Evolutionary conservation across 2,888 invertebrate species (phyloP), one percentile per base, ranked within the genome.

Genomic region (Melinaea menophilus): DNA sequence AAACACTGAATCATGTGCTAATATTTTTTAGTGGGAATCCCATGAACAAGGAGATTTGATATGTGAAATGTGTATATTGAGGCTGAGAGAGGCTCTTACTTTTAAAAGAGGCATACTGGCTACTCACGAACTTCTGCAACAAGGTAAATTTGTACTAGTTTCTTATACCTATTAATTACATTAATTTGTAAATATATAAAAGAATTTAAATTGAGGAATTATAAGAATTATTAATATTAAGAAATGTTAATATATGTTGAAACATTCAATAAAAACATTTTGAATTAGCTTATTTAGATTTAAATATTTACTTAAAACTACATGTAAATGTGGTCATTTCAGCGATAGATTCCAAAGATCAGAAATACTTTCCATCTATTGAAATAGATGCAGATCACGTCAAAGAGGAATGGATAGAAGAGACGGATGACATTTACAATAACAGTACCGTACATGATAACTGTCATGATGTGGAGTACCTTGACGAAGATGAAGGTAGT

Each of bases 71-170:
- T 86, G 86, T 37, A 70, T 85, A 2, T 33, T 35, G 2, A 70
- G 76, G 5, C 72, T 86, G 2, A 69, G 75, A 2, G 79, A 81
- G 31, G 82, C 86, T 0, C 59, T 61, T 35, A 65, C 61, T 5
- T 85, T 85, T 63, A 82, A 80, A 62, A 74, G 72, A 9, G 72
- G 75, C 2, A 73, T 85, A 12, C 58, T 82, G 12, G 61, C 75
- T 0, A 72, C 77, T 2, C 72, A 75, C 0, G 62, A 72, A 11
- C 46, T 77, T 0, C 7, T 78, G n/a, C 56, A 64, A 11, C 64
- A 71, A 55, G 68, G 69, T 69, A 65, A 47, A 3, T 41, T 0
- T 48, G n/a, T n/a, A 31, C 12, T 13, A n/a, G 22, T 0, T 48
- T 34, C 22, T n/a, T 5, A 48, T 13, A 37, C 1, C 2, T 37